Conservation (phyloP, 2,797 vertebrate species). For the Anabas testudineus region DNA sequence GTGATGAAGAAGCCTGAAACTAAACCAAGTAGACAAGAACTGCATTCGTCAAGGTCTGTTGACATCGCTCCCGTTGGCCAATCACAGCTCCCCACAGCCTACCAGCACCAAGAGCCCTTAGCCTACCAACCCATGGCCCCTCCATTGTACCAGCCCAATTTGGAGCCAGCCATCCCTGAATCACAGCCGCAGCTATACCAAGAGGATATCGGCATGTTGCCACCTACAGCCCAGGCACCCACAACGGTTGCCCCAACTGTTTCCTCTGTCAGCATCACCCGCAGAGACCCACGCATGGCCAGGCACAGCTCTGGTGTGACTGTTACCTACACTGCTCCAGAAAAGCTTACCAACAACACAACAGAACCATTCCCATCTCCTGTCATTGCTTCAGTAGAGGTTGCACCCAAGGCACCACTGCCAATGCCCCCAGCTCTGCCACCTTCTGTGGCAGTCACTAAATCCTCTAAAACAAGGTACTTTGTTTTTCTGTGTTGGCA, state of each 20-base stretch:
- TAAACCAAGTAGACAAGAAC: slow-evolving; percentile 81
- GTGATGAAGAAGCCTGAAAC: slow-evolving; percentile 87
- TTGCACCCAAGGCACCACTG: slow-evolving; percentile 58
- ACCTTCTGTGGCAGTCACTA: slow-evolving; percentile 46
- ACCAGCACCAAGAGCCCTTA: slow-evolving; percentile 57
- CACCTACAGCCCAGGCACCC: slow-evolving; percentile 62
- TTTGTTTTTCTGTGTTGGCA: slow-evolving; percentile 8
- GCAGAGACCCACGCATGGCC: slow-evolving; percentile 93
- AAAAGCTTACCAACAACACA: slow-evolving; percentile 53
- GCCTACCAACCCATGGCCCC: slow-evolving; percentile 42
- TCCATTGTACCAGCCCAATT: slow-evolving; percentile 53
- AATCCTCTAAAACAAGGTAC: slow-evolving; percentile 71
- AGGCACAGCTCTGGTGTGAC: slow-evolving; percentile 72
- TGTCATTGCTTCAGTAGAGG: slow-evolving; percentile 65
- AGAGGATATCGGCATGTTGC: slow-evolving; percentile 64
- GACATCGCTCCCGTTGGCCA: slow-evolving; percentile 57
- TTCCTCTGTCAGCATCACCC: slow-evolving; percentile 90
- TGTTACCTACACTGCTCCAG: slow-evolving; percentile 54
- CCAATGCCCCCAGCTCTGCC: slow-evolving; percentile 79
- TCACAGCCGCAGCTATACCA: slow-evolving; percentile 64
- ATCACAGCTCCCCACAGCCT: slow-evolving; percentile 33
- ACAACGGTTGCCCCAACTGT: slow-evolving; percentile 67
- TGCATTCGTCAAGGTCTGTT: slow-evolving; percentile 69
- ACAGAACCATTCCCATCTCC: slow-evolving; percentile 44
- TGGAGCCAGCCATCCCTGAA: slow-evolving; percentile 69